A percentile compares a stretch with the other conserved stretches of the same genome.
These are phyloP conservation scores for Scaeva pyrastri DNA, from an alignment of 2,888 invertebrate genomes.

Conservation along the genomic window DNA sequence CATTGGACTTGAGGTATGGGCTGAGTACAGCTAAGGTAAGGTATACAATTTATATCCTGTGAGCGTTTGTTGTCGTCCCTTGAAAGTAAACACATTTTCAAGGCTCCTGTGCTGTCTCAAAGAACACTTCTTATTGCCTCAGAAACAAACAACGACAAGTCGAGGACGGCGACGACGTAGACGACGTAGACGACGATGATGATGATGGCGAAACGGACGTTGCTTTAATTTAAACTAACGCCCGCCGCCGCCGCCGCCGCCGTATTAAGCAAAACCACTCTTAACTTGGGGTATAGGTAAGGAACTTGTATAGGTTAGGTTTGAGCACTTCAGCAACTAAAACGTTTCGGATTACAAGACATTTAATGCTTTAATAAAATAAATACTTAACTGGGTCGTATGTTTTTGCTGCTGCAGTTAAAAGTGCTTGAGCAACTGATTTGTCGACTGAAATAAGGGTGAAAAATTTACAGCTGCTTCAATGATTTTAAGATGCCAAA, in stretches of 20 bases:
- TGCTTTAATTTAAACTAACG: constrained; percentile 24
- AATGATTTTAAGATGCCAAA: too few species aligned
- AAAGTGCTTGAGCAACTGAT: not conserved
- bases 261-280: constrained; percentile 63
- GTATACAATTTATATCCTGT: constrained; percentile 46
- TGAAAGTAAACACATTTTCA: constrained; percentile 56
- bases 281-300: constrained; percentile 23
- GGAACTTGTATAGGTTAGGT: constrained; percentile 16
- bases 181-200: not conserved
- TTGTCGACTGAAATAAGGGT: too few species aligned
- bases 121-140: constrained; percentile 33
- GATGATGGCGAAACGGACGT: too few species aligned
- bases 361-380: not conserved
- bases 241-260: too few species aligned
- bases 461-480: too few species aligned
- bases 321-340: constrained; percentile 28
- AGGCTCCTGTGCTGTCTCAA: constrained; percentile 19
- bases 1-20: constrained; percentile 1
- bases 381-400: not conserved
- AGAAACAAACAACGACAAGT: not conserved
- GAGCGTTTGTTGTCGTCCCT: not conserved
- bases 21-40: too few species aligned
- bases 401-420: not conserved
- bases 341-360: constrained; percentile 45
- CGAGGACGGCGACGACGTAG: not conserved